A percentile compares a stretch with the other conserved stretches of the same genome.
Evolutionary conservation across 2,797 vertebrate species (phyloP).

Genomic region (Darevskia nairensis): DNA sequence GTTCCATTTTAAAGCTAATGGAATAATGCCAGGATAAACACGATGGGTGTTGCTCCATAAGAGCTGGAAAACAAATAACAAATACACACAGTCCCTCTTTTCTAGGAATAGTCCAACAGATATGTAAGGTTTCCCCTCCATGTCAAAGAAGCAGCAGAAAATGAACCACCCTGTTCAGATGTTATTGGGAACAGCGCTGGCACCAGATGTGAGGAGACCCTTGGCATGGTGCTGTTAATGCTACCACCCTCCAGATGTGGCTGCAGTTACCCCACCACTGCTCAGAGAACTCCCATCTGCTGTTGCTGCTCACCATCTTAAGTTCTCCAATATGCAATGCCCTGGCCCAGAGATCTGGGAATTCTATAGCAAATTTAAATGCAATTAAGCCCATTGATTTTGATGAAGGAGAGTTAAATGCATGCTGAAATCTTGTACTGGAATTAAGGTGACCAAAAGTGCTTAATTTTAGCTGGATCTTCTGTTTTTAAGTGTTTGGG

Average conservation of each 20-base stretch:
- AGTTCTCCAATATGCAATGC: too few relatives aligned
- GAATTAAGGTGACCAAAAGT: background rate
- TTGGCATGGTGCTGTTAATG: background rate
- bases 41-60: background rate
- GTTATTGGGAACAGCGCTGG: background rate
- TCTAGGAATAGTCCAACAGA: background rate
- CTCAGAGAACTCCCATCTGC: too few relatives aligned
- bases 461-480: background rate
- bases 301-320: too few relatives aligned
- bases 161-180: background rate
- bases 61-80: background rate
- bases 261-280: background rate
- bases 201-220: background rate
- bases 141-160: background rate
- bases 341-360: too few relatives aligned
- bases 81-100: background rate
- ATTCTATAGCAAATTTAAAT: background rate
- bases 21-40: background rate
- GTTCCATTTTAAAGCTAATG: background rate
- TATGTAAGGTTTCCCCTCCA: background rate
- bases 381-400: background rate
- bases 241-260: too few relatives aligned
- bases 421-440: background rate
- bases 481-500: background rate
- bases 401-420: background rate